Conservation (phyloP, 1,140 invertebrate species). For the Palaemon carinicauda region DNA sequence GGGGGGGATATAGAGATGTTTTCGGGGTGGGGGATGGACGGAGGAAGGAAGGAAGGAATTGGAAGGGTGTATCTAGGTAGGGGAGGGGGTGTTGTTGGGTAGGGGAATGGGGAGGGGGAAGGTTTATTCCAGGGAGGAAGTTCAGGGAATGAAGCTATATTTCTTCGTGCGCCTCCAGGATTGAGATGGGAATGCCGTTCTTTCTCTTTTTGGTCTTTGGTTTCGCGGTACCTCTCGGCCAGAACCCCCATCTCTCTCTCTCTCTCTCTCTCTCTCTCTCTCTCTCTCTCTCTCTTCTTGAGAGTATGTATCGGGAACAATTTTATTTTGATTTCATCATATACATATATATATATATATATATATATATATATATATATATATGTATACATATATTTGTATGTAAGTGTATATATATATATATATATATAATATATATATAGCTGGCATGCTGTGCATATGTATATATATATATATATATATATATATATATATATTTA, state of each 20-base stretch:
- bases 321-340: background rate
- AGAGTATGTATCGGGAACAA: background rate
- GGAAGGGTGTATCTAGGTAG: background rate
- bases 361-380: background rate
- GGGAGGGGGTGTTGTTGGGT: background rate
- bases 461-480: background rate
- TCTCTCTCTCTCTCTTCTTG: background rate
- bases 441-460: background rate
- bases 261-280: background rate
- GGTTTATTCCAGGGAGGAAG: background rate
- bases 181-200: background rate
- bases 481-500: slow-evolving; percentile 10
- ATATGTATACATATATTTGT: background rate
- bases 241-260: background rate
- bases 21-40: background rate
- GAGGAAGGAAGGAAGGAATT: background rate
- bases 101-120: background rate
- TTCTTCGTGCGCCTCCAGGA: slow-evolving; percentile 23
- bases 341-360: background rate
- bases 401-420: background rate
- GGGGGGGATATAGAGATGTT: background rate
- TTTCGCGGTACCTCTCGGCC: background rate
- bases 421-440: background rate
- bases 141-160: slow-evolving; percentile 36
- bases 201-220: background rate